Evolutionary conservation across 2,888 invertebrate genomes (phyloP), one percentile per base, ranked within the genome.

Genomic region (Tenodera sinensis): DNA sequence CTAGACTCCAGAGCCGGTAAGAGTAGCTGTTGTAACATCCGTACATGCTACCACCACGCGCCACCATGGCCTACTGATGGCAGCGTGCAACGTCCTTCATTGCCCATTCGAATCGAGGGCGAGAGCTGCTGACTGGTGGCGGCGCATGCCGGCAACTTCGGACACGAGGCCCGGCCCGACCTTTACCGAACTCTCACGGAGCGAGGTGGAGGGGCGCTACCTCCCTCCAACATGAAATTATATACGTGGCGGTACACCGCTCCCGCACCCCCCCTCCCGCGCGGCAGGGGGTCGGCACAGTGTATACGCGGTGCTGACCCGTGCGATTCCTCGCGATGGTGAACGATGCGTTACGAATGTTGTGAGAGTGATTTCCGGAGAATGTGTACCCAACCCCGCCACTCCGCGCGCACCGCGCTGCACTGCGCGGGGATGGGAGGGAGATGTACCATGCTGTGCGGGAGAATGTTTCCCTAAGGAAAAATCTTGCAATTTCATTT

Each of bases 51-150:
- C 95, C 96, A 95, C 95, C 95, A 94, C 96, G 96, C 95, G 96
- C 96, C 95, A 96, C 96, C 96, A 96, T 96, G 96, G 96, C 96
- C 95, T 95, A 96, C 96, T 96, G 95, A 93, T 25, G 28, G 25
- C 83, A n/a, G 28, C 34, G 34, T 27, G 34, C 82, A 34, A 71
- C 25, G 14, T 27, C n/a, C n/a, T 12, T 83, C 82, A 34, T 30
- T 83, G 27, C 25, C 81, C 54, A 14, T 54, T 85, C 30, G n/a
- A 20, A 42, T 47, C 88, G 28, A 28, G 28, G 30, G 47, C 88
- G 85, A 30, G 27, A 83, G 85, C 86, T 71, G 71, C 83, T 87
- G 54, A 87, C 87, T 85, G 82, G 88, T 88, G 84, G 83, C 87
- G 85, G 87, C 90, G 89, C 90, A 88, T 89, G 85, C 85, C 89